Evolutionary conservation across 1,140 invertebrate species (phyloP), one percentile per base, ranked within the genome.

Genomic region (Tetramorium parvispinum): DNA sequence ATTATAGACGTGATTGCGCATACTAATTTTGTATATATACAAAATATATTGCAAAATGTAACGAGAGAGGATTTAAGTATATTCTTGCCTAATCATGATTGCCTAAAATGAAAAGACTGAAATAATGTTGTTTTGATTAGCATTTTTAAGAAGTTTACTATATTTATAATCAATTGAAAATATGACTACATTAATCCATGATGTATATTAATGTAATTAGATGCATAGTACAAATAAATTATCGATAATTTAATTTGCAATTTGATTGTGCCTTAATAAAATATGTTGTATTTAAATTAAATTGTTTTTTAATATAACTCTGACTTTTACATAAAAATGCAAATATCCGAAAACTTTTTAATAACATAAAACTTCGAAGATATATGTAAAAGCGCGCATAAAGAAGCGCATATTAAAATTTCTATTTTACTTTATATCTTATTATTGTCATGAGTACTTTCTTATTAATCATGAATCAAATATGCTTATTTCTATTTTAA

Each of bases 61-160:
- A 16, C 27, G 16, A 27, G 2, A 27, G 27, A 32, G 4, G 27
- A 76, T 59, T 32, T 32, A n/a, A n/a, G n/a, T n/a, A 40, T 11
- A 8, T 37, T 77, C 0, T 76, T 59, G 24, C 1, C 3, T 37
- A 40, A 75, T 21, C 4, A n/a, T 32, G n/a, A 66, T 21, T 40
- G 10, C 5, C 18, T 66, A 66, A 66, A 66, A 43, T 66, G 8
- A 66, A 43, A 51, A 21, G 2, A 53, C 2, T 32, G 32, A 71
- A 71, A 71, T 73, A 51, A 53, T 73, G 0, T 73, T 37, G 24
- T 51, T n/a, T 73, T 32, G 24, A 21, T n/a, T 71, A 46, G n/a
- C 2, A 51, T 53, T 3, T 51, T 73, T 32, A n/a, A 73, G 37
- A n/a, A 66, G 18, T 66, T 66, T 66, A 7, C 3, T 65, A 65